Evolutionary conservation across 2,797 vertebrate species (phyloP).

Genomic region (Clarias pachynema): DNA sequence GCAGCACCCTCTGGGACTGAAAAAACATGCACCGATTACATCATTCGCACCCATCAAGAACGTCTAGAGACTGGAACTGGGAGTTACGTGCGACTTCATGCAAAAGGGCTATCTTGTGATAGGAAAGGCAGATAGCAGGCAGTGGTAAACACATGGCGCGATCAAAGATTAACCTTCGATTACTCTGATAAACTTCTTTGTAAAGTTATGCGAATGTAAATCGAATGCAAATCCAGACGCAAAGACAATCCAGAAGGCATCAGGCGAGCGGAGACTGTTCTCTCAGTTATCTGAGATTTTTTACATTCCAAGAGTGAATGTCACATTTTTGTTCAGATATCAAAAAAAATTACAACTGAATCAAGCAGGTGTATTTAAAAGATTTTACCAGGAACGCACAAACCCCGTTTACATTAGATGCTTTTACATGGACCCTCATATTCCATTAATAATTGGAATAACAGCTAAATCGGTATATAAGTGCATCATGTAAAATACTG

Average conservation of each 20-base stretch:
- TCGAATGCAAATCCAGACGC: background rate
- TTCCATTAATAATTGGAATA: too few species aligned
- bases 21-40: background rate
- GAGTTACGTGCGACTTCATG: background rate
- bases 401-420: background rate
- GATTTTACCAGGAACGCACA: background rate
- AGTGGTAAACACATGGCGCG: background rate
- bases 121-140: background rate
- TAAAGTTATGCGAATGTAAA: background rate
- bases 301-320: background rate
- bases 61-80: background rate
- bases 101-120: conserved; percentile 23
- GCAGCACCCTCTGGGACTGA: background rate
- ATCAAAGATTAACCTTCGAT: background rate
- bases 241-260: background rate
- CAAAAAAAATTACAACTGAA: background rate
- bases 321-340: background rate
- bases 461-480: too few species aligned
- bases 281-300: background rate
- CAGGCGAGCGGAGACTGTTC: background rate
- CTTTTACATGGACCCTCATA: too few species aligned
- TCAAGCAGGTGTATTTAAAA: background rate
- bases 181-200: background rate
- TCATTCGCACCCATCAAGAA: conserved; percentile 10
- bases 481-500: too few species aligned